phyloP scores from a whole-genome alignment of 2,797 vertebrate genomes.

The Darevskia nairensis region DNA sequence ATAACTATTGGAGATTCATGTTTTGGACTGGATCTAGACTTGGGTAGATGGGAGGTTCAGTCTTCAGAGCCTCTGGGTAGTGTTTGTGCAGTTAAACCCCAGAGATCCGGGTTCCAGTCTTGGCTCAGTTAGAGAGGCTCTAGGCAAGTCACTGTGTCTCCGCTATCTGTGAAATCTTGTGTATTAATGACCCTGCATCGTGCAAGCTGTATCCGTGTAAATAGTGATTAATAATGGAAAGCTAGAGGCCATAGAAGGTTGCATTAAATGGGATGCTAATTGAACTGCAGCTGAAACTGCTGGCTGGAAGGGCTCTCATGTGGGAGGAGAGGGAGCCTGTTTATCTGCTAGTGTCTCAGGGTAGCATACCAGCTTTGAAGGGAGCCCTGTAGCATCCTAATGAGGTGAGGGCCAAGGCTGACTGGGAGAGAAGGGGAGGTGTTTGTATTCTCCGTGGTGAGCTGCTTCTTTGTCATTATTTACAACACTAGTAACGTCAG shows the following conservation, averaged over 20 bases:
- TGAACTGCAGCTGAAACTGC: background rate
- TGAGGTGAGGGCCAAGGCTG: slow-evolving; percentile 32
- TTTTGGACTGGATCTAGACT: background rate
- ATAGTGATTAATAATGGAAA: background rate
- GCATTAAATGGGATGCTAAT: slow-evolving; percentile 55
- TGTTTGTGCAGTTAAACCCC: background rate
- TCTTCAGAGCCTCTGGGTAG: background rate
- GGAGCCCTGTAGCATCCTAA: slow-evolving; percentile 53
- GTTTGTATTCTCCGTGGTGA: slow-evolving; percentile 3
- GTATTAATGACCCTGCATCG: background rate
- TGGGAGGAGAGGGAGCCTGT: background rate
- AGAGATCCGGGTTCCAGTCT: background rate
- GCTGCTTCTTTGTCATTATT: slow-evolving; percentile 4
- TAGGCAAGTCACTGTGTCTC: background rate
- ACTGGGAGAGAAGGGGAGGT: slow-evolving; percentile 15
- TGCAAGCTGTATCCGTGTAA: background rate
- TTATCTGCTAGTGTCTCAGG: slow-evolving; percentile 54
- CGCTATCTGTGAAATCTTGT: background rate
- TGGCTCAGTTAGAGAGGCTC: background rate
- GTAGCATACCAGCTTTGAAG: slow-evolving; percentile 55
- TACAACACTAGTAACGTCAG: background rate
- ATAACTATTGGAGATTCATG: background rate
- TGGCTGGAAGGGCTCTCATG: slow-evolving; percentile 25
- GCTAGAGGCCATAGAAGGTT: slow-evolving; percentile 14
- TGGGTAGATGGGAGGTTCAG: background rate